phyloP scores from a whole-genome alignment of 2,113 vertebrate species.

The Corydoras sp. region DNA sequence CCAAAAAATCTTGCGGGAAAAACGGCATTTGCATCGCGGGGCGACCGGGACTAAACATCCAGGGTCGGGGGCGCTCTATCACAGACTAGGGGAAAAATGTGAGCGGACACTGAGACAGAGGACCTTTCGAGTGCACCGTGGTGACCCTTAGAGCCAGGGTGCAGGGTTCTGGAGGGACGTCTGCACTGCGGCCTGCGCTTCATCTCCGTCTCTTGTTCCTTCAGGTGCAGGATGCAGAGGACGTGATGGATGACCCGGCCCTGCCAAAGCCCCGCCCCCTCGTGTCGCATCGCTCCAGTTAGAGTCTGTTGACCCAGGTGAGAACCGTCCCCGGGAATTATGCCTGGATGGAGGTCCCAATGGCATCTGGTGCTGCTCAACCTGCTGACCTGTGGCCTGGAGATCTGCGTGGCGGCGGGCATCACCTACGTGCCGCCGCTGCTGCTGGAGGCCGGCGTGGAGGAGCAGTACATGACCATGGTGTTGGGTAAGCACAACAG shows the following conservation, averaged over 20 bases:
- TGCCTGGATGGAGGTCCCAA: conserved; percentile 71
- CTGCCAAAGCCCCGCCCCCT: conserved; percentile 39
- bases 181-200: too few relatives aligned
- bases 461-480: conserved; percentile 77
- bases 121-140: too few relatives aligned
- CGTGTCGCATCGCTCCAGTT: conserved; percentile 12
- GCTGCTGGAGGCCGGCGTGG: conserved; percentile 70
- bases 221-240: conserved; percentile 62
- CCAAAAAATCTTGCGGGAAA: too few relatives aligned
- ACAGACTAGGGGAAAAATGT: too few relatives aligned
- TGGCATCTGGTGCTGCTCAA: conserved; percentile 72
- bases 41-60: too few relatives aligned
- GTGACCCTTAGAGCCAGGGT: too few relatives aligned
- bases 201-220: too few relatives aligned
- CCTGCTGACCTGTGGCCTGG: conserved; percentile 72
- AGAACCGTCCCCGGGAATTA: conserved; percentile 54
- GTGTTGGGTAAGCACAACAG: conserved; percentile 62
- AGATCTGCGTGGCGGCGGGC: conserved; percentile 75
- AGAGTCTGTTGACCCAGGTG: conserved; percentile 41
- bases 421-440: conserved; percentile 74
- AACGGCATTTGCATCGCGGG: too few relatives aligned
- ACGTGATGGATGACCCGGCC: conserved; percentile 57
- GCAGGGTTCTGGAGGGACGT: too few relatives aligned
- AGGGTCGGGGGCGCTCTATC: too few relatives aligned
- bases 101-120: too few relatives aligned